A percentile compares a stretch with the other conserved stretches of the same genome.
Conservation (phyloP, 2,888 invertebrate genomes). For the Diarsia rubi region DNA sequence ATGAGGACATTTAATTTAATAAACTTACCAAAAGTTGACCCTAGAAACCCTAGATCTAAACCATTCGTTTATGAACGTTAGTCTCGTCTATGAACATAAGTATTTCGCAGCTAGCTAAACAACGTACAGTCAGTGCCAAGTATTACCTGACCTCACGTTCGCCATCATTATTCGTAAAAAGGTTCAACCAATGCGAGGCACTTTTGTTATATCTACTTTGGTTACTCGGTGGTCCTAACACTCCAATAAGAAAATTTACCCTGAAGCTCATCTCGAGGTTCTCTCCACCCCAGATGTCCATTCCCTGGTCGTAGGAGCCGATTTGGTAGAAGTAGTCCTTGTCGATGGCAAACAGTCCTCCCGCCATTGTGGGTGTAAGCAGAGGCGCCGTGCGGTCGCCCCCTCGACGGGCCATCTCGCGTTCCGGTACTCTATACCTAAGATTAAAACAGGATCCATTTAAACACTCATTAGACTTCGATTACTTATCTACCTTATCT, state of each 20-base stretch:
- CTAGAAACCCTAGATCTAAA: not conserved
- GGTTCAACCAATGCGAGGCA: not conserved
- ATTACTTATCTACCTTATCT: slow-evolving; percentile 10
- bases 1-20: not conserved
- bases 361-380: slow-evolving; percentile 99
- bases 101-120: slow-evolving; percentile 18
- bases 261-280: slow-evolving; percentile 98
- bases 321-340: slow-evolving; percentile 99
- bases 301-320: slow-evolving; percentile 99
- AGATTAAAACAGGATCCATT: slow-evolving; percentile 6
- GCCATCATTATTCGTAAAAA: not conserved
- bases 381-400: slow-evolving; percentile 98
- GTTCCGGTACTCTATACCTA: slow-evolving; percentile 98
- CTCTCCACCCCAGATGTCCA: slow-evolving; percentile 99
- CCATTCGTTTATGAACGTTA: not conserved
- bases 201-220: slow-evolving; percentile 17
- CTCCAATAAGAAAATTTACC: slow-evolving; percentile 88
- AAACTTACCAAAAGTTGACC: slow-evolving; percentile 15
- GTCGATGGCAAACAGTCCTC: slow-evolving; percentile 98
- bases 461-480: slow-evolving; percentile 10
- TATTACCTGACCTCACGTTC: not conserved
- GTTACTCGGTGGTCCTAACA: slow-evolving; percentile 6
- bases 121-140: not conserved
- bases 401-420: slow-evolving; percentile 98
- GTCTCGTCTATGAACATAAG: no score